Percentiles rank a stretch among this genome's conserved stretches.
Conservation (phyloP, 2,888 invertebrate species). For the Agrotis puta region DNA sequence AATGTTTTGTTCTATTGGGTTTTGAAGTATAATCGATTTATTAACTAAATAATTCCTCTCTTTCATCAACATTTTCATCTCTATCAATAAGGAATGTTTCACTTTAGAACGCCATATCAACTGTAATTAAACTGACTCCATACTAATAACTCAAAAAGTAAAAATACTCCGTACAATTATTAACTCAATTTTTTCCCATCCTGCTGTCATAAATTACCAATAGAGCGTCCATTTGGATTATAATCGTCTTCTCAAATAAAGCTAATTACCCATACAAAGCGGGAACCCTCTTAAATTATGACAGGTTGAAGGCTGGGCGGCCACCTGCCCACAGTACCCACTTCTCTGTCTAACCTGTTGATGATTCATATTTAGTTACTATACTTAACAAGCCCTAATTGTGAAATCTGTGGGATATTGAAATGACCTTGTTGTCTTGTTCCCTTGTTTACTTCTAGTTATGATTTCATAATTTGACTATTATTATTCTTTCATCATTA, state of each 20-base stretch:
- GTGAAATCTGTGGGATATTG: slow-evolving; percentile 51
- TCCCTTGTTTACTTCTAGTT: slow-evolving; percentile 4
- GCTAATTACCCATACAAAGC: slow-evolving; percentile 75
- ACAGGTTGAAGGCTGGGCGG: slow-evolving; percentile 75
- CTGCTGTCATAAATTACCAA: slow-evolving; percentile 40
- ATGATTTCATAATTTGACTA: neutral
- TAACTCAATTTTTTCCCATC: neutral
- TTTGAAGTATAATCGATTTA: too few species aligned
- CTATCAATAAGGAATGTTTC: neutral
- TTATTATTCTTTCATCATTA: neutral
- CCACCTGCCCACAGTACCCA: slow-evolving; percentile 64
- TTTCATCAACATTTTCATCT: neutral
- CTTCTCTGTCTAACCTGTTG: slow-evolving; percentile 62
- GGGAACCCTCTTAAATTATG: slow-evolving; percentile 77
- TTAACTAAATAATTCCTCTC: too few species aligned
- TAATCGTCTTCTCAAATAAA: slow-evolving; percentile 69
- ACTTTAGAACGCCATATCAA: neutral
- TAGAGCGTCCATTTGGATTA: slow-evolving; percentile 56
- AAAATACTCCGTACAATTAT: slow-evolving; percentile 15
- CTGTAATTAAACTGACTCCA: slow-evolving; percentile 26
- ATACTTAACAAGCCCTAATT: slow-evolving; percentile 49
- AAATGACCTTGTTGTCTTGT: slow-evolving; percentile 28
- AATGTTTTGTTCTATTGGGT: too few species aligned
- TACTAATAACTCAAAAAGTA: slow-evolving; percentile 9
- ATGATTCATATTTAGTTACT: slow-evolving; percentile 64